Base-by-base conservation (phyloP, 2,888 invertebrate genomes). In the Venustoraphidia nigricollis region DNA sequence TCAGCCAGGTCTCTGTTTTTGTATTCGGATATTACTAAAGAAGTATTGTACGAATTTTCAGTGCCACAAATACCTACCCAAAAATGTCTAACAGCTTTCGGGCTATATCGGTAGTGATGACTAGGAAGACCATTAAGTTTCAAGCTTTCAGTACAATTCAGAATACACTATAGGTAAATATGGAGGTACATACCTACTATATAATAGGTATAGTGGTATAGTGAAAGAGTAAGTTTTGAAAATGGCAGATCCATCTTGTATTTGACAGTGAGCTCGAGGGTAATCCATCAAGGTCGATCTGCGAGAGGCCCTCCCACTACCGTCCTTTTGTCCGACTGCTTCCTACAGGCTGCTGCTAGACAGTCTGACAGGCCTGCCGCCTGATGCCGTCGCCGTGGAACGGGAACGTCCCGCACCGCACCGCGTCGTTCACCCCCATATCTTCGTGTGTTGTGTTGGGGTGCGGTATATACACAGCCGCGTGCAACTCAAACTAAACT, bases 161-260 rank as follows among this genome's bases (percentile, higher is more conserved):
- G 39, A 39, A 14, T 39, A 39, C 39, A 39, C 10, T 42, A 42
- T 42, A 17, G 14, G 10, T 17, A 42, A 10, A 34, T 42, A 42
- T 14, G 27, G 27, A 27, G 27, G 27, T 27, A 27, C 27, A 27
- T 27, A 27, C 27, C 27, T 27, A 27, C 27, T 27, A 27, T 27
- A 27, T 27, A 27, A 27, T 27, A 27, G 3, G 27, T 27, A 27
- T 27, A 27, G 27, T 27, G 27, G 27, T 27, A 42, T 34, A 54
- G 55, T 54, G 60, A 64, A 64, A 63, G 60, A 63, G 62, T 62
- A 62, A 64, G 64, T 66, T 64, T 61, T 34, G 62, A 64, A 66
- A 66, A 66, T 66, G 65, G 66, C 65, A 65, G 65, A 66, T 66
- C 64, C 64, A 66, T 67, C 67, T 67, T 67, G 67, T 63, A 64